Base-by-base conservation (phyloP, 2,888 invertebrate species). In the Xylota sylvarum region DNA sequence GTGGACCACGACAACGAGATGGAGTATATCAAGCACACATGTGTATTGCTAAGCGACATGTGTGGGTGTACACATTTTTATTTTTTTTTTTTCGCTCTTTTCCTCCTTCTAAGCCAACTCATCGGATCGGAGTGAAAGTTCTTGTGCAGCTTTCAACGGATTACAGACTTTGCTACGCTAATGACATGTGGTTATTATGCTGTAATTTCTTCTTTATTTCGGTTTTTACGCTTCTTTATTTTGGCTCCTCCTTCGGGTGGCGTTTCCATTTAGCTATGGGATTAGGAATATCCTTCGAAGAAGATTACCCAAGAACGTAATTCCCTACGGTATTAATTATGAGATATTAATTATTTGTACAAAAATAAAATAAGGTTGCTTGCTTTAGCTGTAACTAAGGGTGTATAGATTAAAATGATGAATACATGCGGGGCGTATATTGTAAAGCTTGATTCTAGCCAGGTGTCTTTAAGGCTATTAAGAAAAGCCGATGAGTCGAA, bases 181-280 rank as follows among this genome's bases (percentile, higher is more conserved):
- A 80, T 85, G 85, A 85, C 85, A 81, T 76, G 64, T 76, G 80
- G 62, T 62, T 70, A 69, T 80, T 48, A 80, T 64, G 56, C 67
- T 74, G 73, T 80, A 85, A 85, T 81, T 67, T 78, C 50, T 58
- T 50, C 55, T 60, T 58, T 56, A 60, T 65, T 50, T 73, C 35
- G 23, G 27, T 55, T 64, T 35, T 65, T 46, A 19, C 55, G 35
- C 6, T 52, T 67, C 46, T 62, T 62, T 46, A 70, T 70, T 23
- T 40, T 62, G 23, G 5, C 23, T 19, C 55, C n/a, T 62, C 64
- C 32, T 56, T 14, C 30, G 12, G 1, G 43, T 60, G 69, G 60
- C 69, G 69, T 69, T 78, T 69, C 32, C 50, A 78, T 78, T 78
- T 60, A 77, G 77, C 69, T 19, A 7, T 23, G 46, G 69, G 77